These are phyloP conservation scores for Acleris cristana DNA, from an alignment of 2,888 invertebrate species.

Conservation along the genomic window DNA sequence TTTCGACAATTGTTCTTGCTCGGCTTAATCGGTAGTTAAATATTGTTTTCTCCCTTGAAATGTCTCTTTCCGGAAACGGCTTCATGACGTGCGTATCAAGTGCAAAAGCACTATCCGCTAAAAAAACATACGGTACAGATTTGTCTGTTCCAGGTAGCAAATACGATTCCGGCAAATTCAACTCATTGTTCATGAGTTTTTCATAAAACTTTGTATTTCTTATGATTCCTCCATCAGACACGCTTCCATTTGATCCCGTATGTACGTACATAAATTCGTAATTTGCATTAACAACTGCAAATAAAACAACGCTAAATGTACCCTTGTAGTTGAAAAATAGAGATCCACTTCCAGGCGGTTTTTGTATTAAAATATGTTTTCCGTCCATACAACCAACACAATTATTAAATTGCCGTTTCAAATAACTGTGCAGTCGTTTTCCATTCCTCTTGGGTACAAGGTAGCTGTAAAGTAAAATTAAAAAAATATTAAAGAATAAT, in stretches of 20 bases:
- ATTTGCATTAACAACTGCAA: conserved; percentile 4
- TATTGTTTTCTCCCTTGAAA: conserved; percentile 3
- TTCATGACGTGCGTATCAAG: conserved; percentile 1
- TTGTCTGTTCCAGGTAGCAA: conserved; percentile 2
- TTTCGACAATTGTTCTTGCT: background rate
- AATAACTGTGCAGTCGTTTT: background rate
- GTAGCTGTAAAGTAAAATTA: conserved; percentile 10
- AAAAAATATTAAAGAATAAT: background rate
- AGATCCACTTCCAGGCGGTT: conserved; percentile 3
- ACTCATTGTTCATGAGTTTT: background rate
- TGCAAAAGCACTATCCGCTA: conserved; percentile 1
- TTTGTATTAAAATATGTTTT: conserved; percentile 8
- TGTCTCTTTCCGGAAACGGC: background rate
- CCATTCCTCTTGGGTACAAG: conserved; percentile 5
- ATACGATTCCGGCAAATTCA: conserved; percentile 1
- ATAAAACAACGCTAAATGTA: conserved; percentile 6
- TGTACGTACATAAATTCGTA: conserved; percentile 12
- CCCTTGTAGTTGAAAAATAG: conserved; percentile 11
- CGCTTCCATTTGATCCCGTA: no score
- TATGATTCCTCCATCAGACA: no score
- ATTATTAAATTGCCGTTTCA: background rate
- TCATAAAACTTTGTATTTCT: background rate
- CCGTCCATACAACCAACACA: conserved; percentile 12
- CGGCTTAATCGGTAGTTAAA: background rate
- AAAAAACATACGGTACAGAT: background rate